Conservation (phyloP, 2,888 invertebrate genomes). For the Epirrhoe tristata region DNA sequence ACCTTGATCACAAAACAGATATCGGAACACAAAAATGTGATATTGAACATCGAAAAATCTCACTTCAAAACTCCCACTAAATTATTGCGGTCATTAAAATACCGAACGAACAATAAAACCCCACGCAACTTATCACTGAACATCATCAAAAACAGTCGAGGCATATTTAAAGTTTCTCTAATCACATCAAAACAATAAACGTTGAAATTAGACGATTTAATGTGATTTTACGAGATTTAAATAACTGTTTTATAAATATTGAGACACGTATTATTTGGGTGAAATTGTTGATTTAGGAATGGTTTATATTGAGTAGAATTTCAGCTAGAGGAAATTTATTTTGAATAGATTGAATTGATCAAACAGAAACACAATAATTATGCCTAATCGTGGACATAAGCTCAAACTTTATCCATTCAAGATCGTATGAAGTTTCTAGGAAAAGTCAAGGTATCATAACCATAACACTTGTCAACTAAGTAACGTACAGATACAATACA, state of each 20-base stretch:
- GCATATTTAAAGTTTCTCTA: conserved; percentile 50
- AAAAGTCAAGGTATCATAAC: too few relatives aligned
- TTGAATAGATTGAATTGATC: too few relatives aligned
- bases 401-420: too few relatives aligned
- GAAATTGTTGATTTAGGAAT: conserved; percentile 19
- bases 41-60: conserved; percentile 27
- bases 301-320: not conserved
- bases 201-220: conserved; percentile 57
- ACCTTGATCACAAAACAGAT: conserved; percentile 12
- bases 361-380: too few relatives aligned
- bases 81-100: conserved; percentile 43
- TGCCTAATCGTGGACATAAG: too few relatives aligned
- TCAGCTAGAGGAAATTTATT: not conserved
- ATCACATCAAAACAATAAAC: conserved; percentile 58
- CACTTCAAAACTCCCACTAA: conserved; percentile 35
- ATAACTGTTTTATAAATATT: conserved; percentile 58
- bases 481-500: too few relatives aligned
- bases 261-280: conserved; percentile 46
- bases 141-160: conserved; percentile 53
- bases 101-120: conserved; percentile 42
- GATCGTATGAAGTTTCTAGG: too few relatives aligned
- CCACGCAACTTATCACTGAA: conserved; percentile 47
- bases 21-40: conserved; percentile 19
- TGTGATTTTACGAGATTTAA: conserved; percentile 61
- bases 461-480: too few relatives aligned